A percentile compares a stretch with the other conserved stretches of the same genome.
Conservation (phyloP, 2,888 invertebrate species). For the Harpalus rufipes region DNA sequence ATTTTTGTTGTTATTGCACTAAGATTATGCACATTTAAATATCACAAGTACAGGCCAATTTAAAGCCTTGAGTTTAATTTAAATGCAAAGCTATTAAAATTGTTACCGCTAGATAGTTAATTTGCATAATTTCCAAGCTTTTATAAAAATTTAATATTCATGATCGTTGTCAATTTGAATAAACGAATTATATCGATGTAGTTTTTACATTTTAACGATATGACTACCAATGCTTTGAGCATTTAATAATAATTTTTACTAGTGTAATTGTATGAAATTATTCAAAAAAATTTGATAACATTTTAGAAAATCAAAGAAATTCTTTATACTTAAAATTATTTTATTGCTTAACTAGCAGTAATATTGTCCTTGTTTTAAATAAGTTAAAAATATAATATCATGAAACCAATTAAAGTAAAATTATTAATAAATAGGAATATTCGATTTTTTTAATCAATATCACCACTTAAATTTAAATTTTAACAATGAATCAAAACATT, state of each 20-base stretch:
- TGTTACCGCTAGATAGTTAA: conserved; percentile 18
- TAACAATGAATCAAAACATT: background rate
- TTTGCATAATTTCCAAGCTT: conserved; percentile 7
- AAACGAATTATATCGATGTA: background rate
- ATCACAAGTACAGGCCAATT: conserved; percentile 43
- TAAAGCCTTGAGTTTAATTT: conserved; percentile 27
- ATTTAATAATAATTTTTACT: background rate
- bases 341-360: conserved; percentile 27
- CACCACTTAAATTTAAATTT: conserved; percentile 5
- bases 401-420: background rate
- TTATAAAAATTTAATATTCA: background rate
- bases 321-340: background rate
- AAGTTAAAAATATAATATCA: conserved; percentile 24
- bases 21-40: conserved; percentile 36
- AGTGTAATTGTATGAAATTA: too few relatives aligned
- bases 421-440: background rate
- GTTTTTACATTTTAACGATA: too few relatives aligned
- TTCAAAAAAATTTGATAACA: background rate
- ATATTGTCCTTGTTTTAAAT: conserved; percentile 26
- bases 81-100: conserved; percentile 43
- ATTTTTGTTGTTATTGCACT: conserved; percentile 43
- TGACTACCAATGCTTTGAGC: background rate
- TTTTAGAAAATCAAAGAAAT: background rate
- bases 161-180: conserved; percentile 10
- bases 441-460: background rate